Percentiles rank a stretch among this genome's conserved stretches.
These are phyloP conservation scores for Dunckerocampus dactyliophorus DNA, from an alignment of 2,113 vertebrate species.

Conservation along the genomic window DNA sequence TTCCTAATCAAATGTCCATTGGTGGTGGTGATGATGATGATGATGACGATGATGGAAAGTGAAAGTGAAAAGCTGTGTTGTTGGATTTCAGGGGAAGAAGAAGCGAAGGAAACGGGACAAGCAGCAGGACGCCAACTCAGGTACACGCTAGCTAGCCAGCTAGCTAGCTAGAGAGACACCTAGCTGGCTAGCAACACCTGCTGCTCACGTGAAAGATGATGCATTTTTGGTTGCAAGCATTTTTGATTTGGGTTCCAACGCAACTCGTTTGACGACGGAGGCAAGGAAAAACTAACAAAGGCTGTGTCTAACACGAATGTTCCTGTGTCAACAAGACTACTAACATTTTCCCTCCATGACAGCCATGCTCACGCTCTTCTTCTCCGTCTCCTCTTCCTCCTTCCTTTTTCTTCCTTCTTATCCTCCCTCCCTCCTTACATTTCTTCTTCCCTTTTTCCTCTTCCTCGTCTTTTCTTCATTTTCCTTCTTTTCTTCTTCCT, in stretches of 20 bases:
- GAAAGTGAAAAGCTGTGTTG: background rate
- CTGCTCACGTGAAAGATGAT: too few species aligned
- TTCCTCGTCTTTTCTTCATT: background rate
- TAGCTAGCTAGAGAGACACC: too few species aligned
- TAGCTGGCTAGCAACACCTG: too few species aligned
- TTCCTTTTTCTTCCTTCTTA: too few species aligned
- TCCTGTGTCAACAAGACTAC: slow-evolving; percentile 12
- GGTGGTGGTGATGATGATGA: too few species aligned
- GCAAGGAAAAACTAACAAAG: background rate
- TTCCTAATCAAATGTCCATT: too few species aligned
- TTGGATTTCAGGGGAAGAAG: slow-evolving; percentile 85
- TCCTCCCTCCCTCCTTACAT: background rate
- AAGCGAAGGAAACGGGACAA: slow-evolving; percentile 96
- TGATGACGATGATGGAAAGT: too few species aligned
- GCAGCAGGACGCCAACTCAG: slow-evolving; percentile 91
- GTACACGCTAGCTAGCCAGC: slow-evolving; percentile 64
- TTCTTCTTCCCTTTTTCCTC: slow-evolving; percentile 6
- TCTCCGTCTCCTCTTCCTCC: slow-evolving; percentile 46
- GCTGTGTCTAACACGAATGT: background rate
- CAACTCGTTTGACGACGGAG: background rate
- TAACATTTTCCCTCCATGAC: slow-evolving; percentile 44
- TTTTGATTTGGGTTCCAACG: too few species aligned
- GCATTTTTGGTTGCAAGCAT: too few species aligned
- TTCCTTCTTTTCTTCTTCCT: too few species aligned
- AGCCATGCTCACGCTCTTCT: slow-evolving; percentile 33